Percentiles rank a stretch among this genome's conserved stretches.
Conservation (phyloP, 2,113 vertebrate species). For the Podiceps cristatus region DNA sequence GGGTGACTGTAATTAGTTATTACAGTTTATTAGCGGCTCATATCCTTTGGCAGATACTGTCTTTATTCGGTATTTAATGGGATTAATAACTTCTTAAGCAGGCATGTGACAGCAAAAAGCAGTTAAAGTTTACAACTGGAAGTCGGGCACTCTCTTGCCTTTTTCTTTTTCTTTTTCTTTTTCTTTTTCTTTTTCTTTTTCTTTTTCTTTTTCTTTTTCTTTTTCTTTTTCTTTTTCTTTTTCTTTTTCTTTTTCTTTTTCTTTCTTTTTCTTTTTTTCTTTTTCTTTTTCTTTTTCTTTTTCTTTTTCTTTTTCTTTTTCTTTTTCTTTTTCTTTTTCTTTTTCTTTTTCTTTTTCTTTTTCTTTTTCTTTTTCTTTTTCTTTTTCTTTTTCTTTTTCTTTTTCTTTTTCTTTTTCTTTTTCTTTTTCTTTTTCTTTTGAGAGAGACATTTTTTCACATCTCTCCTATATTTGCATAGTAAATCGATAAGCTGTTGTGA, state of each 20-base stretch:
- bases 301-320: not conserved
- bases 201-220: not conserved
- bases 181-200: not conserved
- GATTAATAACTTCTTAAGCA: conserved; percentile 46
- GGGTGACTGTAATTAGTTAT: conserved; percentile 39
- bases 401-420: not conserved
- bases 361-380: not conserved
- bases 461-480: not conserved
- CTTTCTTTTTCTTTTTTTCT: not conserved
- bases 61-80: conserved; percentile 24
- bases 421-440: not conserved
- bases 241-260: not conserved
- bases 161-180: not conserved
- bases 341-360: not conserved
- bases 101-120: not conserved
- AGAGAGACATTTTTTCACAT: not conserved
- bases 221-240: not conserved
- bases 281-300: not conserved
- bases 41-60: conserved; percentile 25
- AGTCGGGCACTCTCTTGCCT: not conserved
- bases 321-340: not conserved
- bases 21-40: conserved; percentile 40
- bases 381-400: not conserved
- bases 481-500: not conserved
- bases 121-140: not conserved